Evolutionary conservation across 1,140 invertebrate species (phyloP).

Genomic region (Parasteatoda tepidariorum): DNA sequence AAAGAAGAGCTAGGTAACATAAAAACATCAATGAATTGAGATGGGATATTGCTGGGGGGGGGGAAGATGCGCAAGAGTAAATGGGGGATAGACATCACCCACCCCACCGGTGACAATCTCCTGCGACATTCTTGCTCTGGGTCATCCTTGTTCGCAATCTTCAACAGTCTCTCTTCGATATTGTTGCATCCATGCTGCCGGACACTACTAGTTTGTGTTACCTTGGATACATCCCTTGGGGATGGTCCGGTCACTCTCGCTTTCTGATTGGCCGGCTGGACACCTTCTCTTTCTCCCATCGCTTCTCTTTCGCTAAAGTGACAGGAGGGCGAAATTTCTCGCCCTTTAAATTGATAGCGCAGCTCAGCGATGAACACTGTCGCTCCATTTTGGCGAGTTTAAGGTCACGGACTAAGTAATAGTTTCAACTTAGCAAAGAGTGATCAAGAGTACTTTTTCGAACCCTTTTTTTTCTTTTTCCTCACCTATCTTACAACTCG

Average conservation of each 20-base stretch:
- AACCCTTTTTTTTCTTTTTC: too few relatives aligned
- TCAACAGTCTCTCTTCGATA: constrained; percentile 47
- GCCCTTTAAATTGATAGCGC: constrained; percentile 53
- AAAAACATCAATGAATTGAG: constrained; percentile 57
- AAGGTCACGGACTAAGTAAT: too few relatives aligned
- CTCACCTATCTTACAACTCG: too few relatives aligned
- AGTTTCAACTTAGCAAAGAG: too few relatives aligned
- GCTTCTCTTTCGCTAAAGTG: constrained; percentile 30
- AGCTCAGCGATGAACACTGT: neutral
- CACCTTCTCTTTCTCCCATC: constrained; percentile 25
- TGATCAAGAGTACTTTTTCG: too few relatives aligned
- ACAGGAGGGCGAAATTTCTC: constrained; percentile 58
- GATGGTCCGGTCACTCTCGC: constrained; percentile 57
- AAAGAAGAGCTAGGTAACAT: neutral
- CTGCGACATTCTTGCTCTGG: constrained; percentile 28
- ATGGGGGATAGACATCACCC: constrained; percentile 19
- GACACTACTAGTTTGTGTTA: constrained; percentile 28
- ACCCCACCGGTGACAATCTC: constrained; percentile 57
- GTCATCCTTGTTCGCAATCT: constrained; percentile 36
- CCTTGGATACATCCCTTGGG: constrained; percentile 58
- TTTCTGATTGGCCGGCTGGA: constrained; percentile 50
- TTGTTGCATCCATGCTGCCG: constrained; percentile 48
- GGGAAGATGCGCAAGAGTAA: neutral
- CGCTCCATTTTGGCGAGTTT: constrained; percentile 52
- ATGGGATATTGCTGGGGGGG: constrained; percentile 23